phyloP scores from a whole-genome alignment of 2,888 invertebrate genomes.

The Plebejus melissa region DNA sequence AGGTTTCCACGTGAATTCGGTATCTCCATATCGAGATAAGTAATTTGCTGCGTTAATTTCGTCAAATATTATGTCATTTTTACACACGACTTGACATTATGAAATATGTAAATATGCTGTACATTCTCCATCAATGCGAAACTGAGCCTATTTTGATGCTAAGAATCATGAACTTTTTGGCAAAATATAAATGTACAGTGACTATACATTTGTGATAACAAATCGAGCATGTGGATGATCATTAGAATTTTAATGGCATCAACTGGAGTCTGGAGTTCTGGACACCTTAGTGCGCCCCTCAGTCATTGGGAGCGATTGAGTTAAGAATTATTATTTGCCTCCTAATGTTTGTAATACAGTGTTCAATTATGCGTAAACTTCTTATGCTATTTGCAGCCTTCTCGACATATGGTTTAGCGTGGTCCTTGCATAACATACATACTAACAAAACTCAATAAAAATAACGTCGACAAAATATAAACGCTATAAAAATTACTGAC shows the following conservation, averaged over 20 bases:
- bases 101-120: too few species aligned
- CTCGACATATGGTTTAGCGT: constrained; percentile 30
- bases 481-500: background rate
- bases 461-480: constrained; percentile 23
- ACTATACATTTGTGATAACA: too few species aligned
- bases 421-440: constrained; percentile 33
- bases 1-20: background rate
- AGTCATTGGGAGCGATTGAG: background rate
- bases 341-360: background rate
- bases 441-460: background rate
- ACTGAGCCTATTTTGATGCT: too few species aligned
- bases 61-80: too few species aligned
- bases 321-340: background rate
- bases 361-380: background rate
- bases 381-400: background rate
- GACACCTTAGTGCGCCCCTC: background rate
- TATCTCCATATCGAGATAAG: background rate
- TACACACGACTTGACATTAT: too few species aligned
- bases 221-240: too few species aligned
- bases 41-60: background rate
- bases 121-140: too few species aligned
- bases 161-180: too few species aligned
- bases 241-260: background rate
- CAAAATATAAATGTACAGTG: too few species aligned
- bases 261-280: background rate